A percentile compares a stretch with the other conserved stretches of the same genome.
phyloP scores from a whole-genome alignment of 2,113 vertebrate species.

The Catharus fuscescens region DNA sequence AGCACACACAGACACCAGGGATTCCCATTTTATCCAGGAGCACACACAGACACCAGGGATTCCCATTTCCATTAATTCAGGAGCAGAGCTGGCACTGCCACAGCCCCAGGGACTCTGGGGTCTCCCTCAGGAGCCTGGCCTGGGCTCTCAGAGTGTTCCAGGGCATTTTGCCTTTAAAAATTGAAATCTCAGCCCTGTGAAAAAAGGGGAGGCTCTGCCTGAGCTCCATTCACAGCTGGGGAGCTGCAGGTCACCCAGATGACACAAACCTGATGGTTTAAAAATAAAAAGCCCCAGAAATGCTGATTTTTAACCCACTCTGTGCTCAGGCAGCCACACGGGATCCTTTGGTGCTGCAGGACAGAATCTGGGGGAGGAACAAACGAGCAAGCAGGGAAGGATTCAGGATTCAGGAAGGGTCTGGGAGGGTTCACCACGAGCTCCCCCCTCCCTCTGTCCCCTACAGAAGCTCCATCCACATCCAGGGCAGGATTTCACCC shows the following conservation, averaged over 20 bases:
- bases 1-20: no score
- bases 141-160: not conserved
- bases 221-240: fast-evolving
- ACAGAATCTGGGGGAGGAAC: not conserved
- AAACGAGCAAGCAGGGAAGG: not conserved
- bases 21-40: no score
- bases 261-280: not conserved
- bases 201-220: fast-evolving
- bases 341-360: not conserved
- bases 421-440: no score
- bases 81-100: not conserved
- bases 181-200: not conserved
- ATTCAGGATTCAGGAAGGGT: not conserved
- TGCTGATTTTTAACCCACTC: not conserved
- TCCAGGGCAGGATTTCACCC: not conserved
- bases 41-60: no score
- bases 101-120: not conserved
- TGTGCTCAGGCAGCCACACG: not conserved
- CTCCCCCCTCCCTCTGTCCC: not conserved
- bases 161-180: not conserved
- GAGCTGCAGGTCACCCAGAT: not conserved
- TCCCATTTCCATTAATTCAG: not conserved
- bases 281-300: not conserved
- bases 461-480: not conserved
- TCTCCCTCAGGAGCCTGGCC: not conserved